Evolutionary conservation across 2,888 invertebrate genomes (phyloP), one percentile per base, ranked within the genome.

Genomic region (Noctua comes): DNA sequence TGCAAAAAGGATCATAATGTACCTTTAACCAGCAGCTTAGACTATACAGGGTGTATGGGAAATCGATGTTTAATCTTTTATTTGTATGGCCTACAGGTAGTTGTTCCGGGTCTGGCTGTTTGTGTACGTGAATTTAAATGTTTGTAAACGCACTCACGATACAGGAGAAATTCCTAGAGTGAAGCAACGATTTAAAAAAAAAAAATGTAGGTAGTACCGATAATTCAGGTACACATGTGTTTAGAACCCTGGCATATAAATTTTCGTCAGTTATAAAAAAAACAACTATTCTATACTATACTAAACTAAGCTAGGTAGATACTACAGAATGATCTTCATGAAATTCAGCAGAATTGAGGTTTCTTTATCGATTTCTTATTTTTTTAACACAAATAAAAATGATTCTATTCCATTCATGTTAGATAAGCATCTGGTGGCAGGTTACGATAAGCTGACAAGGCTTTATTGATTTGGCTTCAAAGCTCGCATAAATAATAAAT

Each of bases 401-500:
- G 8, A 31, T 62, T 21, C 4, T 43, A 43, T 43, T 43, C 43
- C 10, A 10, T 10, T 46, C 62, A 64, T 81, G 40, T 81, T 81
- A 81, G 24, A 43, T 51, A 82, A 80, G 79, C 76, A 68, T 68
- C n/a, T 75, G 59, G 82, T 82, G 66, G 57, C 83, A 57, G 36
- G 76, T 46, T 82, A 76, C 57, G 69, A 84, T 59, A 76, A 68
- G 54, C 75, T 73, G 51, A 65, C 40, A 81, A 73, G 27, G 71
- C 73, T 73, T 70, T 70, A 79, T 84, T 57, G 81, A 84, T 82
- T 83, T 72, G 54, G 64, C 74, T 73, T 48, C 71, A 54, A 72
- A 59, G 62, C 77, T 43, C 43, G 62, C 74, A 36, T 65, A 65
- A 65, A 80, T 77, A 51, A 66, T 83, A 77, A 65, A 83, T 2